phyloP scores from a whole-genome alignment of 2,888 invertebrate genomes.

The Cephonodes hylas region DNA sequence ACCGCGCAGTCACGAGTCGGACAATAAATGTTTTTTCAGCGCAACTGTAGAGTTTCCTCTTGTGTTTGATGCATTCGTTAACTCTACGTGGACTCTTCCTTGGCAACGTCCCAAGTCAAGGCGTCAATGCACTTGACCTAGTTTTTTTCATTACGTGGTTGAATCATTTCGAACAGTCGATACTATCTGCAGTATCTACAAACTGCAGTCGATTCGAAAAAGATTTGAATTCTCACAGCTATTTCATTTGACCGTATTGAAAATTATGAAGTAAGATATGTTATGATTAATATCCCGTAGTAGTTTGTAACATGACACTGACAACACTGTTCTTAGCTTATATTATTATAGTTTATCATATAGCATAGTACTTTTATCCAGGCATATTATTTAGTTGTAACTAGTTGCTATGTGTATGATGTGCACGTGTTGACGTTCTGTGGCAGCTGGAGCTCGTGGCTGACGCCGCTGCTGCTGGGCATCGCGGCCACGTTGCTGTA shows the following conservation, averaged over 20 bases:
- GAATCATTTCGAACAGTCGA: background rate
- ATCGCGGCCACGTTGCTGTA: slow-evolving; percentile 85
- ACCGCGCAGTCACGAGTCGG: background rate
- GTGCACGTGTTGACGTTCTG: slow-evolving; percentile 27
- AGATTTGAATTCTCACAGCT: background rate
- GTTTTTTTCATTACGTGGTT: background rate
- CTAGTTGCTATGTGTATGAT: slow-evolving; percentile 6
- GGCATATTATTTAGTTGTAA: background rate
- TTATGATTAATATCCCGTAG: no score
- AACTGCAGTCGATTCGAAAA: background rate
- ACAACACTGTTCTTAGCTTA: no score
- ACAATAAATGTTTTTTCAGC: background rate
- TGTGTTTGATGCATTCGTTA: background rate
- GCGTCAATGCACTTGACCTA: background rate
- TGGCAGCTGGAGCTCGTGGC: slow-evolving; percentile 82
- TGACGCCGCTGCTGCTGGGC: slow-evolving; percentile 85
- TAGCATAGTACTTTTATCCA: no score
- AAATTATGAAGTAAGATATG: no score
- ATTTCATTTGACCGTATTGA: no score
- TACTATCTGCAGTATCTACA: background rate
- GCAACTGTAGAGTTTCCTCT: background rate
- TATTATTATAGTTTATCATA: no score
- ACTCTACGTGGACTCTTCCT: no score
- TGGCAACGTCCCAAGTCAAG: background rate
- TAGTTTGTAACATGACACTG: no score